These are phyloP conservation scores for Micropterix aruncella DNA, from an alignment of 2,888 invertebrate genomes.

Conservation along the genomic window DNA sequence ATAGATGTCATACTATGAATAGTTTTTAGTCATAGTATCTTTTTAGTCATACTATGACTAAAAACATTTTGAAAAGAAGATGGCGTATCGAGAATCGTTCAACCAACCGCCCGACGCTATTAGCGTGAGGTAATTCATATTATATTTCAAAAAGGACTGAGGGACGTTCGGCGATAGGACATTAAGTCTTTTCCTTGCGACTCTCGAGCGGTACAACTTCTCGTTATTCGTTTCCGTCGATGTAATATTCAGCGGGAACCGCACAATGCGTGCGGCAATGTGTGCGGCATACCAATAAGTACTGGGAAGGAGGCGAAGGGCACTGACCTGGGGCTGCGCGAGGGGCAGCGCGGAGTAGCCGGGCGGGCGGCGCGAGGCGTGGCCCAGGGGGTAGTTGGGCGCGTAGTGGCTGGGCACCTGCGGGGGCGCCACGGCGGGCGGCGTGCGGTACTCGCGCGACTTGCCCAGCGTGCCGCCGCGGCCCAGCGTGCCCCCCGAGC, in stretches of 20 bases:
- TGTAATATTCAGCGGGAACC: slow-evolving; percentile 4
- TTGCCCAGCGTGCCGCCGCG: slow-evolving; percentile 41
- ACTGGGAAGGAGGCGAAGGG: slow-evolving; percentile 16
- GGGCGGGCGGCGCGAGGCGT: slow-evolving; percentile 47
- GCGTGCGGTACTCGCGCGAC: slow-evolving; percentile 80
- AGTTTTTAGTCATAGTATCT: no score
- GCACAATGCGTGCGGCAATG: slow-evolving; percentile 26
- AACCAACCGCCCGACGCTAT: no score
- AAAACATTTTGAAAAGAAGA: no score
- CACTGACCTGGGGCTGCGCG: slow-evolving; percentile 34
- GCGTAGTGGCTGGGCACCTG: slow-evolving; percentile 96
- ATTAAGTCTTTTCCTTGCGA: no score
- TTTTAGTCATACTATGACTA: no score
- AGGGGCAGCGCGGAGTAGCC: slow-evolving; percentile 81
- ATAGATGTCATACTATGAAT: no score
- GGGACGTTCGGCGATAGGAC: no score
- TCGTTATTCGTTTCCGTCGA: no score
- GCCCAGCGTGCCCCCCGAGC: slow-evolving; percentile 28
- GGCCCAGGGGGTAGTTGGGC: slow-evolving; percentile 81
- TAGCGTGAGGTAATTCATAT: no score
- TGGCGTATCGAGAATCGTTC: no score
- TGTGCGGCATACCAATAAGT: slow-evolving; percentile 32
- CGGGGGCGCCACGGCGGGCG: slow-evolving; percentile 93
- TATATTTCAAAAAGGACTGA: no score
- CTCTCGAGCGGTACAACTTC: no score